Evolutionary conservation across 2,888 invertebrate species (phyloP).

Genomic region (Drosophila multiciliata): DNA sequence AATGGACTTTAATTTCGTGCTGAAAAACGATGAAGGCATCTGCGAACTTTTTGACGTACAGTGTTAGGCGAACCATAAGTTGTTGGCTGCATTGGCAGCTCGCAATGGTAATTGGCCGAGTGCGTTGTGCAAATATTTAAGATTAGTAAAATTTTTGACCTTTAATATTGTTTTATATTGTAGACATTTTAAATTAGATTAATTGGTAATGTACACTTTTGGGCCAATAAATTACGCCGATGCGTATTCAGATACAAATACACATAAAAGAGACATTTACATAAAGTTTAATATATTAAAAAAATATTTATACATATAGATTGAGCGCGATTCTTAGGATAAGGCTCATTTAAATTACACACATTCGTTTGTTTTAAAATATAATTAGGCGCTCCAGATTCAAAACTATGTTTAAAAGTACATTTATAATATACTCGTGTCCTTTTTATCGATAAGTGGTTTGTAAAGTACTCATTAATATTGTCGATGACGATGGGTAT

Average conservation of each 20-base stretch:
- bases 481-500: background rate
- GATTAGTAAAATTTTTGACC: slow-evolving; percentile 75
- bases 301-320: background rate
- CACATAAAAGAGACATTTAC: background rate
- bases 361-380: background rate
- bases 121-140: slow-evolving; percentile 80
- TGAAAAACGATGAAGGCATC: slow-evolving; percentile 82
- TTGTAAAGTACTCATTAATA: background rate
- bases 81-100: slow-evolving; percentile 19
- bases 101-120: slow-evolving; percentile 65
- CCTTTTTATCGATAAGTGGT: slow-evolving; percentile 7
- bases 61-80: slow-evolving; percentile 56
- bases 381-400: background rate
- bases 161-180: slow-evolving; percentile 65
- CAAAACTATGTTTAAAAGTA: background rate
- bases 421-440: background rate
- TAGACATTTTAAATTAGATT: slow-evolving; percentile 70
- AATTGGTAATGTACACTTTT: slow-evolving; percentile 64
- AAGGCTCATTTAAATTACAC: background rate
- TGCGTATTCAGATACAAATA: slow-evolving; percentile 39
- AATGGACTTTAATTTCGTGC: slow-evolving; percentile 82
- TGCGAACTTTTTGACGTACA: slow-evolving; percentile 84
- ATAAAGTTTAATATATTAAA: background rate
- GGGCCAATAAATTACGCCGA: slow-evolving; percentile 55
- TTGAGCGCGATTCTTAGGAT: background rate